Percentiles rank a stretch among this genome's conserved stretches.
Conservation (phyloP, 2,797 vertebrate genomes). For the Potorous gilbertii region DNA sequence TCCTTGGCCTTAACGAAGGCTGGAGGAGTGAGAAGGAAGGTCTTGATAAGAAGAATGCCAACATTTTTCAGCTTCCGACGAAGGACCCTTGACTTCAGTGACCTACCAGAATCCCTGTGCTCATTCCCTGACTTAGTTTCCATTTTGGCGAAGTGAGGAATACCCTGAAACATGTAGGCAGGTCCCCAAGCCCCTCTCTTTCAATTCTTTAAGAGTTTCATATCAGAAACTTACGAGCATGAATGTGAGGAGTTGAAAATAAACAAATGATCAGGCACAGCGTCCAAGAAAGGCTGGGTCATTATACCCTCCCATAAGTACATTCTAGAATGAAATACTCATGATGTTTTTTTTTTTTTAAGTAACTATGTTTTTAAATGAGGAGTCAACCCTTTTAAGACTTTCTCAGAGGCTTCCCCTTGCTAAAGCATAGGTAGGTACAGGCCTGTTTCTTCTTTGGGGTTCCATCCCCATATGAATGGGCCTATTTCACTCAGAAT, state of each 20-base stretch:
- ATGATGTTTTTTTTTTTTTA: neutral
- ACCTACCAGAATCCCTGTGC: conserved; percentile 23
- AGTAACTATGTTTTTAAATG: neutral
- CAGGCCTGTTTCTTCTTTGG: neutral
- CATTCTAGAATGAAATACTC: neutral
- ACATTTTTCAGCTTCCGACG: conserved; percentile 28
- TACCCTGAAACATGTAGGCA: neutral
- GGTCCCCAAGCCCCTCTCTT: neutral
- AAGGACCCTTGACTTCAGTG: conserved; percentile 26
- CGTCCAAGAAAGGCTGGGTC: neutral
- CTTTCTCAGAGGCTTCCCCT: neutral
- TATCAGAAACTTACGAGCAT: neutral
- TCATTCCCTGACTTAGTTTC: conserved; percentile 4
- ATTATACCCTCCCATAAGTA: neutral
- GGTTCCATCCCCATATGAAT: neutral
- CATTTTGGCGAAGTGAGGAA: neutral
- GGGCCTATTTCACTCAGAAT: neutral
- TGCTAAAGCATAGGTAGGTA: neutral
- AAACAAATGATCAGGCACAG: neutral
- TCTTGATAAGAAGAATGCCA: conserved; percentile 20
- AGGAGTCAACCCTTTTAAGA: neutral
- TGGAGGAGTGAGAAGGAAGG: neutral
- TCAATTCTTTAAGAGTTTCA: neutral
- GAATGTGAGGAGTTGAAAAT: neutral
- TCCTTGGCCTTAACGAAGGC: neutral